Evolutionary conservation across 2,113 vertebrate species (phyloP).

Genomic region (Hippocampus guttulatus): DNA sequence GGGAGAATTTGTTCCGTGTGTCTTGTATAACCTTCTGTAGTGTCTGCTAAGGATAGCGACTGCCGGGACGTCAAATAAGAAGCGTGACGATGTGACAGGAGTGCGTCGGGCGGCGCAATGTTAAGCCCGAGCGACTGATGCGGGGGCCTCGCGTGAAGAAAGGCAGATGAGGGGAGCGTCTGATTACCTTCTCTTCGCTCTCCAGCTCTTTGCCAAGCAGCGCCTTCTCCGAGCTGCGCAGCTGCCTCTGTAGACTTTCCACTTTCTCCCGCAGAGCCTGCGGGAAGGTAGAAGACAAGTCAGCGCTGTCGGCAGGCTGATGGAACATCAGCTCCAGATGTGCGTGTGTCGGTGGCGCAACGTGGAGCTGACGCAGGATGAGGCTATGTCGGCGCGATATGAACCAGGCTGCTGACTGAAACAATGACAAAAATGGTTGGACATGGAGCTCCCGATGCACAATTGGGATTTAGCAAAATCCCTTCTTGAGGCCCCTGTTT

Average conservation of each 20-base stretch:
- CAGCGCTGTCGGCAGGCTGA: constrained; percentile 22
- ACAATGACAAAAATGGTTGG: neutral
- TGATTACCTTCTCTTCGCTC: constrained; percentile 82
- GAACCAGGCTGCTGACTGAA: neutral
- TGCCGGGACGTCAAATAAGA: neutral
- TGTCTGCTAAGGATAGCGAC: constrained; percentile 31
- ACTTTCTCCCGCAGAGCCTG: constrained; percentile 83
- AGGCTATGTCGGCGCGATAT: constrained; percentile 2
- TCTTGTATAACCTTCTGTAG: constrained; percentile 40
- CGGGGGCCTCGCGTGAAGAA: constrained; percentile 2
- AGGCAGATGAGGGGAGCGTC: neutral
- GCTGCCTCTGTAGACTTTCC: constrained; percentile 72
- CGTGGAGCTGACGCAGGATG: constrained; percentile 22
- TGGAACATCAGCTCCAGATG: constrained; percentile 10
- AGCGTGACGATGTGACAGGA: neutral
- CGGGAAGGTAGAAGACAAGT: constrained; percentile 25
- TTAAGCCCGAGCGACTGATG: constrained; percentile 9
- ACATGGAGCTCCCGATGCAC: neutral
- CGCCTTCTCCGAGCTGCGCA: constrained; percentile 73
- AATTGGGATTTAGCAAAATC: neutral
- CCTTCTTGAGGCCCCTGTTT: too few species aligned
- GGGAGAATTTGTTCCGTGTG: neutral
- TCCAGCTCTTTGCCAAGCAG: constrained; percentile 81
- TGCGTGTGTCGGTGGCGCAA: neutral
- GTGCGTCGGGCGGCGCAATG: neutral